Percentiles rank a stretch among this genome's conserved stretches.
phyloP scores from a whole-genome alignment of 2,888 invertebrate genomes.

The Chorisops tibialis region DNA sequence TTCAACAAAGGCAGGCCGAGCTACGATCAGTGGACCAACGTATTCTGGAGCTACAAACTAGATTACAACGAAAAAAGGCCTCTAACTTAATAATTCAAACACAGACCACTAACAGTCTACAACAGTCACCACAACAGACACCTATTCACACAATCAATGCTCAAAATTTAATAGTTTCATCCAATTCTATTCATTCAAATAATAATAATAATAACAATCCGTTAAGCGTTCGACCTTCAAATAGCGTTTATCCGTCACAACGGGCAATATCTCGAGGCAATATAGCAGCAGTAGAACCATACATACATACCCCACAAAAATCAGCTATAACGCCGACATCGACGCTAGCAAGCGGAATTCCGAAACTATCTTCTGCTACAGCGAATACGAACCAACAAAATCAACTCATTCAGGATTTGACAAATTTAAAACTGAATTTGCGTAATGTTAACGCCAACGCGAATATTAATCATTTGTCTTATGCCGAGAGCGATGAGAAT shows the following conservation, averaged over 20 bases:
- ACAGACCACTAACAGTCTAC: conserved; percentile 37
- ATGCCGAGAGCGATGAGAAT: conserved; percentile 57
- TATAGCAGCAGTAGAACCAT: conserved; percentile 83
- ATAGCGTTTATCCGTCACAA: conserved; percentile 48
- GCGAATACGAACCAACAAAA: conserved; percentile 50
- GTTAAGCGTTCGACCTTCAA: conserved; percentile 38
- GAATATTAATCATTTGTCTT: conserved; percentile 55
- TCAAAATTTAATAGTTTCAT: conserved; percentile 18
- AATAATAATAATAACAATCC: conserved; percentile 33
- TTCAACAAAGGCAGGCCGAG: conserved; percentile 87
- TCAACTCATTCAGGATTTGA: conserved; percentile 50
- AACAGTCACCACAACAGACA: conserved; percentile 34
- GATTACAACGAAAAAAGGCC: conserved; percentile 82
- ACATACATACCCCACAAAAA: conserved; percentile 75
- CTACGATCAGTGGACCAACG: conserved; percentile 88
- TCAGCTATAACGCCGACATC: conserved; percentile 42
- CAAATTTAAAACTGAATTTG: conserved; percentile 48
- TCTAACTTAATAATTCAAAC: conserved; percentile 70
- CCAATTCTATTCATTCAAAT: not conserved
- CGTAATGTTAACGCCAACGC: conserved; percentile 38
- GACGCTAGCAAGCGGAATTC: conserved; percentile 41
- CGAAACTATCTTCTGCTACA: conserved; percentile 47
- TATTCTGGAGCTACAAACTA: conserved; percentile 89
- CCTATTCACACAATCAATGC: conserved; percentile 9
- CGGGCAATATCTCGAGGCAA: conserved; percentile 62